Percentiles rank a stretch among this genome's conserved stretches.
Evolutionary conservation across 2,797 vertebrate genomes (phyloP).

Genomic region (Sebastolobus alascanus): DNA sequence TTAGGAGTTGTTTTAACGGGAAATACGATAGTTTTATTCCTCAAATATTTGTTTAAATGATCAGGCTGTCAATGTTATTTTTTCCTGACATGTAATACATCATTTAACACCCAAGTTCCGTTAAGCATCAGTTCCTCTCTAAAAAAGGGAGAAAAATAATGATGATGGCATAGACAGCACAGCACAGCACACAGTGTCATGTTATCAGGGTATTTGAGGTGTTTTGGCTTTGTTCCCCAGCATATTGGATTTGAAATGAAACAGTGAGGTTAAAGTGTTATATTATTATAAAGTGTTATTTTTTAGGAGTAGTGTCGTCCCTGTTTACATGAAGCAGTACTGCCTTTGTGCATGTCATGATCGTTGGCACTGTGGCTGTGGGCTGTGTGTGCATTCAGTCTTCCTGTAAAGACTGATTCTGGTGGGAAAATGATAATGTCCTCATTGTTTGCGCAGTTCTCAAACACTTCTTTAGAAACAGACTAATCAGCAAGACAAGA

Average conservation of each 20-base stretch:
- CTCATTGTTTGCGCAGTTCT: neutral
- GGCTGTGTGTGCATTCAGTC: neutral
- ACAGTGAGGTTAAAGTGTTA: neutral
- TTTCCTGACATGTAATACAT: neutral
- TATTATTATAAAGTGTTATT: neutral
- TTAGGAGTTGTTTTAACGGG: neutral
- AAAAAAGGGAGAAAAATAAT: neutral
- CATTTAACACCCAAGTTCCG: neutral
- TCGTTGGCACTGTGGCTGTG: too few species aligned
- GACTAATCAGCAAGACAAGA: neutral
- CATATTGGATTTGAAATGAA: neutral
- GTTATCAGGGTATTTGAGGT: neutral
- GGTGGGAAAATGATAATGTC: neutral
- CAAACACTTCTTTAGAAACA: neutral
- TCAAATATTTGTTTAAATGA: neutral
- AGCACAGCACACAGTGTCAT: neutral
- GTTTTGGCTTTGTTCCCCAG: neutral
- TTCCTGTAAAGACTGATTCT: neutral
- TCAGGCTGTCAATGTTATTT: neutral
- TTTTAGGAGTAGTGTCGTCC: neutral
- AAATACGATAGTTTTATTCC: too few species aligned
- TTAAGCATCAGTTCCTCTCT: neutral
- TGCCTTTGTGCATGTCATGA: neutral
- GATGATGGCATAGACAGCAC: neutral
- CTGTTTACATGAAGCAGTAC: neutral